Percentiles rank a stretch among this genome's conserved stretches.
Evolutionary conservation across 2,113 vertebrate species (phyloP).

Genomic region (Podarcis muralis): DNA sequence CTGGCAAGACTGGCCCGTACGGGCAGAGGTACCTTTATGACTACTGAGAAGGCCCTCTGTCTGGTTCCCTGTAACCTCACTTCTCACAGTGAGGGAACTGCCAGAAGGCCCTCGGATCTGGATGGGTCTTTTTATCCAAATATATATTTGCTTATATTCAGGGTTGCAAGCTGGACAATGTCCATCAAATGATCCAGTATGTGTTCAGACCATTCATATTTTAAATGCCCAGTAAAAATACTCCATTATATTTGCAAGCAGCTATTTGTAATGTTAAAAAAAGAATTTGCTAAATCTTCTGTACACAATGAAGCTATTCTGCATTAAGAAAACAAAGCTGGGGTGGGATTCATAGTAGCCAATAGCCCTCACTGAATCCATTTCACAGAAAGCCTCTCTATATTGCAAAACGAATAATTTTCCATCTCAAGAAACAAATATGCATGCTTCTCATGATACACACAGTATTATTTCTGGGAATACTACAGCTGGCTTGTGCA

Average conservation of each 20-base stretch:
- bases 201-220: conserved; percentile 62
- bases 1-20: too few relatives aligned
- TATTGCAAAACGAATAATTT: conserved; percentile 75
- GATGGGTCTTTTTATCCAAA: too few relatives aligned
- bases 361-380: conserved; percentile 61
- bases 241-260: conserved; percentile 64
- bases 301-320: conserved; percentile 69
- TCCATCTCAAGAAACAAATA: conserved; percentile 76
- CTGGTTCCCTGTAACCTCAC: too few relatives aligned
- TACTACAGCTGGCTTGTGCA: conserved; percentile 70
- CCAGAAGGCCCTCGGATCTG: too few relatives aligned
- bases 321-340: conserved; percentile 65
- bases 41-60: too few relatives aligned
- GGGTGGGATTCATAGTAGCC: conserved; percentile 65
- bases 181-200: conserved; percentile 65
- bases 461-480: conserved; percentile 75
- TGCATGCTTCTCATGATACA: conserved; percentile 73
- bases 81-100: too few relatives aligned
- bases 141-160: not conserved
- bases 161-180: conserved; percentile 15
- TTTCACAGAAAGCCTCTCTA: conserved; percentile 73
- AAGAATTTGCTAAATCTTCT: conserved; percentile 65
- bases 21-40: too few relatives aligned
- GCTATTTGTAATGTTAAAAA: conserved; percentile 66
- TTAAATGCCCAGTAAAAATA: conserved; percentile 62